Conservation (phyloP, 2,888 invertebrate species). For the Sicus ferrugineus region DNA sequence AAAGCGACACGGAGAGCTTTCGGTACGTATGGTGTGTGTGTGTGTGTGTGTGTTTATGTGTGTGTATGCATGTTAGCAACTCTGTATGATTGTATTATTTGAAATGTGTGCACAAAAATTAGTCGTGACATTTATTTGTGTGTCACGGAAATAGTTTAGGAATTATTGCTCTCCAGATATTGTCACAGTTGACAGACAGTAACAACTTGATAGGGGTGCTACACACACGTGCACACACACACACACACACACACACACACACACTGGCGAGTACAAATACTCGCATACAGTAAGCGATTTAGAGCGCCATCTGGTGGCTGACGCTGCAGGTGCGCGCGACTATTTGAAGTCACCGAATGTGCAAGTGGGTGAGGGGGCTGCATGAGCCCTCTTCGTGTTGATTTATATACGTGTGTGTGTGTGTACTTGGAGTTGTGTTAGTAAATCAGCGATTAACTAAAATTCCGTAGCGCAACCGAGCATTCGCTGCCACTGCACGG, state of each 20-base stretch:
- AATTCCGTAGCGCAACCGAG: constrained; percentile 17
- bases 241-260: constrained; percentile 13
- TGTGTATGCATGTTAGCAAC: background rate
- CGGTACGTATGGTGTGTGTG: background rate
- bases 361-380: constrained; percentile 5
- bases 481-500: constrained; percentile 15
- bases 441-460: constrained; percentile 12
- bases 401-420: no score
- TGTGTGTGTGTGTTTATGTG: background rate
- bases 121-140: constrained; percentile 42
- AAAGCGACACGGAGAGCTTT: background rate
- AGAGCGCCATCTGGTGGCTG: background rate
- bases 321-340: constrained; percentile 18
- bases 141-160: constrained; percentile 46
- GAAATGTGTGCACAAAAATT: constrained; percentile 32
- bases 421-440: constrained; percentile 16
- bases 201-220: constrained; percentile 31
- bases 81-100: background rate
- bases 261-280: background rate
- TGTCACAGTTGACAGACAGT: constrained; percentile 46
- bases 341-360: background rate
- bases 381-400: no score
- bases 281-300: background rate
- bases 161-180: constrained; percentile 46
- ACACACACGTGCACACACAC: constrained; percentile 6